A percentile compares a stretch with the other conserved stretches of the same genome.
Conservation (phyloP, 2,797 vertebrate species). For the Tokudaia muenninki region DNA sequence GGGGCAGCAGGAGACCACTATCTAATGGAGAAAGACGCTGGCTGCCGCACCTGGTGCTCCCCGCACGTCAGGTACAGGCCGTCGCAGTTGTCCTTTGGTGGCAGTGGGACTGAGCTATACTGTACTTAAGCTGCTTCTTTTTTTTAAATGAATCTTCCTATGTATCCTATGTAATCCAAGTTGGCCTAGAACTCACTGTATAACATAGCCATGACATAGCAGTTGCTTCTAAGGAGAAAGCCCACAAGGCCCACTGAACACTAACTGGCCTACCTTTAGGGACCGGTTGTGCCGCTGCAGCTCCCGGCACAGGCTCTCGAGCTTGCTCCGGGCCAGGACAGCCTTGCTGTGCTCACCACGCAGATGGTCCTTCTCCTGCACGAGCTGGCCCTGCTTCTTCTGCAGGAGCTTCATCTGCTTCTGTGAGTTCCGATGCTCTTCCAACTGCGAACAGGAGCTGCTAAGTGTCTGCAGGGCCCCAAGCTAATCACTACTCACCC, state of each 20-base stretch:
- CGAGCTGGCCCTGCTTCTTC: conserved; percentile 97
- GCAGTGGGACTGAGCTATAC: background rate
- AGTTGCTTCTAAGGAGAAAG: background rate
- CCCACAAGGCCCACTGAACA: background rate
- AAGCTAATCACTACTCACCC: background rate
- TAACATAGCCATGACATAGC: background rate
- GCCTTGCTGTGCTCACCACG: conserved; percentile 98
- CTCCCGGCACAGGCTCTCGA: conserved; percentile 98
- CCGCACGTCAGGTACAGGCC: background rate
- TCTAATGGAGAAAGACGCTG: background rate
- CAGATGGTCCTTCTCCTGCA: conserved; percentile 98
- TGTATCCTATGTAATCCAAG: background rate
- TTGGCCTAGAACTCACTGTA: background rate
- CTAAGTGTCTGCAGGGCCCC: background rate
- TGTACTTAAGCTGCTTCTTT: background rate
- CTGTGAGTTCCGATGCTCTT: conserved; percentile 96
- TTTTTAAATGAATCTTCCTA: background rate
- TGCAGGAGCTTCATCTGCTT: conserved; percentile 97
- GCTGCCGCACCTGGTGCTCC: background rate
- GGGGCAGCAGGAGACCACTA: too few relatives aligned
- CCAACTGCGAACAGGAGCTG: conserved; percentile 89
- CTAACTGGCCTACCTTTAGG: conserved; percentile 91
- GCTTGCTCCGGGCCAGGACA: conserved; percentile 97
- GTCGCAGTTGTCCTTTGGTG: background rate
- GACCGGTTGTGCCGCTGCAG: conserved; percentile 98